Conservation (phyloP, 2,113 vertebrate species). For the Charina bottae region DNA sequence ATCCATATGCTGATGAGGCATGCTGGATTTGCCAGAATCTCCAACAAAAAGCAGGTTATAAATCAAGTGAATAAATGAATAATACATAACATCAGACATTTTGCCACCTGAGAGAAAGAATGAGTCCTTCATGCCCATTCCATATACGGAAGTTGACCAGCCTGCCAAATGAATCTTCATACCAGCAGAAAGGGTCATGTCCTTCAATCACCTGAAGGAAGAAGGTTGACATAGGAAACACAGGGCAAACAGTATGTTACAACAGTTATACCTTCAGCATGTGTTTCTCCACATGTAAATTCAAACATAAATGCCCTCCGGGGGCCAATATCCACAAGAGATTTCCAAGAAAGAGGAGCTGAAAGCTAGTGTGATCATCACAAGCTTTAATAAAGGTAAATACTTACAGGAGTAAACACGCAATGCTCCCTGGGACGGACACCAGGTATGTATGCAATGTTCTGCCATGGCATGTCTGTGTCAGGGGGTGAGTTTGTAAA, state of each 20-base stretch:
- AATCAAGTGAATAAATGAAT: not conserved
- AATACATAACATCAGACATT: not conserved
- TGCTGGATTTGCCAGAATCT: too few relatives aligned
- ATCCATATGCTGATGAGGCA: too few relatives aligned
- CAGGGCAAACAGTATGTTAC: not conserved
- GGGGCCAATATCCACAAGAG: not conserved
- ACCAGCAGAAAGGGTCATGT: not conserved
- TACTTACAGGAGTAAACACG: not conserved
- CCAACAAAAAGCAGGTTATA: not conserved
- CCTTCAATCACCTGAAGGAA: not conserved
- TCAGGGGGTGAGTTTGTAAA: not conserved
- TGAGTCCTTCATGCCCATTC: not conserved
- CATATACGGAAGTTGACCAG: not conserved
- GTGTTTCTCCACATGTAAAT: not conserved
- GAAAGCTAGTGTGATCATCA: not conserved
- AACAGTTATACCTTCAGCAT: not conserved
- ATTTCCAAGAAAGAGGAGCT: not conserved
- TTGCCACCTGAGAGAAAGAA: not conserved
- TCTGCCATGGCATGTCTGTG: not conserved
- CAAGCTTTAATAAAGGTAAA: not conserved
- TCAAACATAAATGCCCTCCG: not conserved
- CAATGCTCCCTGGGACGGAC: not conserved
- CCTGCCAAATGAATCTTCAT: not conserved
- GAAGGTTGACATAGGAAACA: not conserved
- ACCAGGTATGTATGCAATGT: not conserved